These are phyloP conservation scores for Ondatra zibethicus DNA, from an alignment of 2,113 vertebrate genomes.

Conservation along the genomic window DNA sequence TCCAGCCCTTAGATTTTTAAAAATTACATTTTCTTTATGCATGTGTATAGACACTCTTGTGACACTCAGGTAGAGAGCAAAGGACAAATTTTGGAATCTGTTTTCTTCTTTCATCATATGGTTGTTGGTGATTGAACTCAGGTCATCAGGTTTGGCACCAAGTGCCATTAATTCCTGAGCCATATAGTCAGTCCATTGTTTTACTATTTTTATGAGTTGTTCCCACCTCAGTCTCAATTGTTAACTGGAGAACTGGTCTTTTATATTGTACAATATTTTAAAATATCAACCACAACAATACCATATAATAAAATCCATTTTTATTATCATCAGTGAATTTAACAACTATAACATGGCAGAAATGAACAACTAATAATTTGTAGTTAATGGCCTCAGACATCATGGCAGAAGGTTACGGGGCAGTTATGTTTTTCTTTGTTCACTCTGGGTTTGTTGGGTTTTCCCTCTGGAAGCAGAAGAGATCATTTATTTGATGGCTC, in stretches of 20 bases:
- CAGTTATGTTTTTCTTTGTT: slow-evolving; percentile 1
- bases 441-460: background rate
- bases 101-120: background rate
- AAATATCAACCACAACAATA: background rate
- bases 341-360: background rate
- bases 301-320: background rate
- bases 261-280: background rate
- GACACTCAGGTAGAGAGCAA: background rate
- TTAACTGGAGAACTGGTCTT: background rate
- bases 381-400: background rate
- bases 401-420: background rate
- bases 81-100: background rate
- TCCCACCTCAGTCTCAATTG: background rate
- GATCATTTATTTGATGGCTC: background rate
- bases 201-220: background rate
- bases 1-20: background rate
- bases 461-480: slow-evolving; percentile 55
- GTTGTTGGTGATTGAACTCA: background rate
- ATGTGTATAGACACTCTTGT: background rate
- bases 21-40: background rate
- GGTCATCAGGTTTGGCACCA: background rate
- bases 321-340: background rate
- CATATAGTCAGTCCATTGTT: too few species aligned
- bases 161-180: background rate
- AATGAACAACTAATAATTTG: background rate